Conservation (phyloP, 2,113 vertebrate genomes). For the Ctenodactylus gundi region DNA sequence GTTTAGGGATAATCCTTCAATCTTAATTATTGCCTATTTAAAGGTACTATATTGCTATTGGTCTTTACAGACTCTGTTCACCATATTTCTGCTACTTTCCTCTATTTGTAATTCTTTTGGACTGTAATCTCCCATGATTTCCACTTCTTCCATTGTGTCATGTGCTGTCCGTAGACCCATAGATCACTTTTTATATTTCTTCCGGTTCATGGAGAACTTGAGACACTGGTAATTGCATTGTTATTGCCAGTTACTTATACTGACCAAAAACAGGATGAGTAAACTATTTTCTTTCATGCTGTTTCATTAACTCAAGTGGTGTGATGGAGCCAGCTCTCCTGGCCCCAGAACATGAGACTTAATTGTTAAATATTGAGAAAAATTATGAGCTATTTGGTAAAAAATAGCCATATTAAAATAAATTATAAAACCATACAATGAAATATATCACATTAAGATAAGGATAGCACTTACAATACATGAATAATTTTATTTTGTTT, state of each 20-base stretch:
- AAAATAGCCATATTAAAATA: background rate
- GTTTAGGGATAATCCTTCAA: background rate
- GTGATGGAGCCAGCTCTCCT: background rate
- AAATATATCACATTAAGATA: background rate
- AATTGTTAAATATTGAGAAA: background rate
- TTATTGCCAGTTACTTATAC: background rate
- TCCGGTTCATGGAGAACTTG: background rate
- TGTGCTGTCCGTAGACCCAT: background rate
- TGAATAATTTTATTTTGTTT: background rate
- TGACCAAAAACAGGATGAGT: background rate
- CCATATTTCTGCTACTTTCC: background rate
- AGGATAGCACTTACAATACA: background rate
- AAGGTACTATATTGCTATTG: background rate
- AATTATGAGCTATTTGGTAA: background rate
- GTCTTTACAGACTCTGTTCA: background rate
- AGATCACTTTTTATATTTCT: background rate
- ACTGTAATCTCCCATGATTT: background rate
- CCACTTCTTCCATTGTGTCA: background rate
- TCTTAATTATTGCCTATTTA: background rate
- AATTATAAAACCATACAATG: background rate
- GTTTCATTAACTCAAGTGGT: background rate
- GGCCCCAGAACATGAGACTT: background rate
- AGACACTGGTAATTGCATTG: background rate
- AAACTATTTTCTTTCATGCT: background rate
- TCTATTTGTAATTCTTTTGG: background rate